phyloP scores from a whole-genome alignment of 2,797 vertebrate genomes.

The Staurois parvus region DNA sequence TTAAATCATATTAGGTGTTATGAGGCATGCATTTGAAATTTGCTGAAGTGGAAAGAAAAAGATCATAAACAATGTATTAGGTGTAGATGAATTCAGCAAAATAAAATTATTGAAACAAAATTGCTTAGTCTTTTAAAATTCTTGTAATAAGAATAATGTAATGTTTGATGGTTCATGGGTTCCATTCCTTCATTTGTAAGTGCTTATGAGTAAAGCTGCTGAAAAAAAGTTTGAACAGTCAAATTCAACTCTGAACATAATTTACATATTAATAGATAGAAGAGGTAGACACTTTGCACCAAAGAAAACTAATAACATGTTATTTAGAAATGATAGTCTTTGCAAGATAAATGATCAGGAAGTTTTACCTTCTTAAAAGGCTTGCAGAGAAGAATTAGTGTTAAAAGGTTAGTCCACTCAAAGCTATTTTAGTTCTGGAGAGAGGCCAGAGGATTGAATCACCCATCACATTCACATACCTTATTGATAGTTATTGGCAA shows the following conservation, averaged over 20 bases:
- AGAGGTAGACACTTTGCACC: not conserved
- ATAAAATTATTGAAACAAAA: slow-evolving; percentile 34
- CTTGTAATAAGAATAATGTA: slow-evolving; percentile 21
- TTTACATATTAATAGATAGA: slow-evolving; percentile 21
- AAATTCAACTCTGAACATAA: slow-evolving; percentile 2
- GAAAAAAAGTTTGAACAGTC: slow-evolving; percentile 13
- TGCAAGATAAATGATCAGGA: not conserved
- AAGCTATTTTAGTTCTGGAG: too few species aligned
- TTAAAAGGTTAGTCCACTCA: not conserved
- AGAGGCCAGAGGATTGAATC: too few species aligned
- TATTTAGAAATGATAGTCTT: not conserved
- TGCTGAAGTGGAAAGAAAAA: slow-evolving; percentile 27
- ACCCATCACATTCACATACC: too few species aligned
- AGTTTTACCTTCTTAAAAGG: not conserved
- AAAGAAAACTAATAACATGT: not conserved
- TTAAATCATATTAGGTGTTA: not conserved
- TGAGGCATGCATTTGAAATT: slow-evolving; percentile 8
- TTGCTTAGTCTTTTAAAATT: slow-evolving; percentile 20
- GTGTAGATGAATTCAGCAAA: slow-evolving; percentile 30
- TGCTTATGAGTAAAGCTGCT: not conserved
- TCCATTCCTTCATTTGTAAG: slow-evolving; percentile 14
- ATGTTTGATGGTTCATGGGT: slow-evolving; percentile 17
- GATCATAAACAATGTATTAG: slow-evolving; percentile 35
- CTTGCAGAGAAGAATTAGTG: not conserved
- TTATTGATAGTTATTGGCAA: too few species aligned